Percentiles rank a stretch among this genome's conserved stretches.
phyloP scores from a whole-genome alignment of 2,888 invertebrate species.

The Protodeltote pygarga region DNA sequence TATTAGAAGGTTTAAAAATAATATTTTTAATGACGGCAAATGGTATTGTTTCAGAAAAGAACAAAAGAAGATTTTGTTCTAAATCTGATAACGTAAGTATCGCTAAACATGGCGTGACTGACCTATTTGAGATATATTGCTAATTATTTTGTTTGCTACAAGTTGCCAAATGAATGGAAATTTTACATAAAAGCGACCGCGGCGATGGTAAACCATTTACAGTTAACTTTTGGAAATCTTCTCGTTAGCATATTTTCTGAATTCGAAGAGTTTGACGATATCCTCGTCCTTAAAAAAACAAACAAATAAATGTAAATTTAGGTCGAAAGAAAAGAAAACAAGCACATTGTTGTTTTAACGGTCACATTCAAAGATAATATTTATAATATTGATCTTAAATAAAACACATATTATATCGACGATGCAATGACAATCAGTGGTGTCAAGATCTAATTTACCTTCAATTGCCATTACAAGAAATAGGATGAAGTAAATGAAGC shows the following conservation, averaged over 20 bases:
- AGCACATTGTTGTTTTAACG: not conserved
- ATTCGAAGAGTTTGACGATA: slow-evolving; percentile 4
- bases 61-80: slow-evolving; percentile 52
- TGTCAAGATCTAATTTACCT: slow-evolving; percentile 32
- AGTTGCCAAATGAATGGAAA: slow-evolving; percentile 38
- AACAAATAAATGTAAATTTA: not conserved
- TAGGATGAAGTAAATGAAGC: slow-evolving; percentile 56
- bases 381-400: too few species aligned
- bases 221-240: slow-evolving; percentile 19
- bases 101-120: slow-evolving; percentile 65
- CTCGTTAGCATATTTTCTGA: slow-evolving; percentile 27
- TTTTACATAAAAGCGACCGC: slow-evolving; percentile 23
- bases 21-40: slow-evolving; percentile 2
- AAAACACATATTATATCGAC: too few species aligned
- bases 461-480: slow-evolving; percentile 47
- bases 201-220: slow-evolving; percentile 29
- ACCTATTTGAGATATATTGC: slow-evolving; percentile 63
- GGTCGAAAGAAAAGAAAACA: not conserved
- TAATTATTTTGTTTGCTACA: slow-evolving; percentile 73
- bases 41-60: slow-evolving; percentile 31
- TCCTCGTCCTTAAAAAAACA: slow-evolving; percentile 4
- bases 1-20: not conserved
- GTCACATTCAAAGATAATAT: not conserved
- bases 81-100: slow-evolving; percentile 47
- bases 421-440: slow-evolving; percentile 6